phyloP scores from a whole-genome alignment of 2,888 invertebrate species.

The Polyommatus iphigenia region DNA sequence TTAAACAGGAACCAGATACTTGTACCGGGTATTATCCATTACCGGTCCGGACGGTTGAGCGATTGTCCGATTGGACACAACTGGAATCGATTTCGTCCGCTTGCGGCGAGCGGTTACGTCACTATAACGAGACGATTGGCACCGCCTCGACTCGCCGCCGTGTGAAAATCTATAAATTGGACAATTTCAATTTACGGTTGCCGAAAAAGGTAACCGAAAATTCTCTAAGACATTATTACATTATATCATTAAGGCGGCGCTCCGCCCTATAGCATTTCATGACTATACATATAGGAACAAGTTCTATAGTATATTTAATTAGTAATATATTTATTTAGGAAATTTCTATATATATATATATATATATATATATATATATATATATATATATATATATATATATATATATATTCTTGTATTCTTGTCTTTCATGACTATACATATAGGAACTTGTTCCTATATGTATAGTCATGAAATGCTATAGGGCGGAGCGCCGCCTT shows the following conservation, averaged over 20 bases:
- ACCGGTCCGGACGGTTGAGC: slow-evolving; percentile 21
- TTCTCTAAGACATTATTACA: not conserved
- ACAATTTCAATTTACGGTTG: slow-evolving; percentile 11
- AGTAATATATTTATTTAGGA: too few species aligned
- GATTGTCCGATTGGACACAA: slow-evolving; percentile 31
- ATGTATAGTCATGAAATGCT: too few species aligned
- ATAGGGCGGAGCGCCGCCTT: not conserved
- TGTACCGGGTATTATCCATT: slow-evolving; percentile 25
- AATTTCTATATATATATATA: too few species aligned
- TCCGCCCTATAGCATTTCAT: too few species aligned
- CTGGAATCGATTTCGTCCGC: slow-evolving; percentile 25
- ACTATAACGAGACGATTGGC: slow-evolving; percentile 18
- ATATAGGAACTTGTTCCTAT: too few species aligned
- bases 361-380: too few species aligned
- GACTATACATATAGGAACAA: too few species aligned
- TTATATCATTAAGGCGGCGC: not conserved
- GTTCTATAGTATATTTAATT: too few species aligned
- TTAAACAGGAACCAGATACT: slow-evolving; percentile 20
- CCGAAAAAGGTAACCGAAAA: not conserved
- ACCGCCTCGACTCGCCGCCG: not conserved
- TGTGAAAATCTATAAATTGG: slow-evolving; percentile 28
- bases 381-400: too few species aligned
- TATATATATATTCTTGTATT: too few species aligned
- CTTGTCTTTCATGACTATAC: too few species aligned
- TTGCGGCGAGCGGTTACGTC: slow-evolving; percentile 29